These are phyloP conservation scores for Norana najaformis DNA, from an alignment of 2,888 invertebrate genomes.

Conservation along the genomic window DNA sequence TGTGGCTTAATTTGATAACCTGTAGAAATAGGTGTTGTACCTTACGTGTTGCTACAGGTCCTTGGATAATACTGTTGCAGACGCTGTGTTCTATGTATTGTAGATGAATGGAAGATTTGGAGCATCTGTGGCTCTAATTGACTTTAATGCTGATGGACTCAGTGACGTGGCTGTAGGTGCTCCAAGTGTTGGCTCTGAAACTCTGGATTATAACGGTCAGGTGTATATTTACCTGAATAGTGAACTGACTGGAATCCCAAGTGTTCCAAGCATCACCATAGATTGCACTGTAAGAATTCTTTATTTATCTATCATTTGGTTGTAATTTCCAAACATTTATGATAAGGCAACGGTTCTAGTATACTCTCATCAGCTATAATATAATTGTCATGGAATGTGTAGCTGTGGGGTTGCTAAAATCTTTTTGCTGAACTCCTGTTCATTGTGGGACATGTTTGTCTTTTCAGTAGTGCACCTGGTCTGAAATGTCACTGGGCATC, in stretches of 20 bases:
- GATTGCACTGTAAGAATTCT: slow-evolving; percentile 34
- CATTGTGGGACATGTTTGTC: too few species aligned
- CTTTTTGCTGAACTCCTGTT: too few species aligned
- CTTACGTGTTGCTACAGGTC: neutral
- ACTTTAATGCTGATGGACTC: slow-evolving; percentile 56
- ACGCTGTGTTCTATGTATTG: neutral
- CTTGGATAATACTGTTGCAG: neutral
- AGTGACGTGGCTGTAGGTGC: slow-evolving; percentile 57
- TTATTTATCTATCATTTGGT: neutral
- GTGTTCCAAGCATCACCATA: slow-evolving; percentile 32
- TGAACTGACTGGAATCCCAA: slow-evolving; percentile 28
- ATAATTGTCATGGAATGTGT: too few species aligned
- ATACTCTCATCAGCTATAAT: too few species aligned
- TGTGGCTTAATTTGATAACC: neutral
- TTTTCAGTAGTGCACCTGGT: too few species aligned
- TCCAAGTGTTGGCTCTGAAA: slow-evolving; percentile 48
- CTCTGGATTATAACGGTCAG: slow-evolving; percentile 37
- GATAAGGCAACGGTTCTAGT: neutral
- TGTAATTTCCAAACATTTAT: neutral
- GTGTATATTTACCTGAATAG: slow-evolving; percentile 26
- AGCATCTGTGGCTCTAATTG: slow-evolving; percentile 51
- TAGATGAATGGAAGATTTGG: slow-evolving; percentile 55
- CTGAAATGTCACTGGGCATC: too few species aligned
- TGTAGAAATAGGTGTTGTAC: neutral
- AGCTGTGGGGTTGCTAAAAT: too few species aligned